Evolutionary conservation across 2,888 invertebrate species (phyloP), one percentile per base, ranked within the genome.

Genomic region (Tetheella fluctuosa): DNA sequence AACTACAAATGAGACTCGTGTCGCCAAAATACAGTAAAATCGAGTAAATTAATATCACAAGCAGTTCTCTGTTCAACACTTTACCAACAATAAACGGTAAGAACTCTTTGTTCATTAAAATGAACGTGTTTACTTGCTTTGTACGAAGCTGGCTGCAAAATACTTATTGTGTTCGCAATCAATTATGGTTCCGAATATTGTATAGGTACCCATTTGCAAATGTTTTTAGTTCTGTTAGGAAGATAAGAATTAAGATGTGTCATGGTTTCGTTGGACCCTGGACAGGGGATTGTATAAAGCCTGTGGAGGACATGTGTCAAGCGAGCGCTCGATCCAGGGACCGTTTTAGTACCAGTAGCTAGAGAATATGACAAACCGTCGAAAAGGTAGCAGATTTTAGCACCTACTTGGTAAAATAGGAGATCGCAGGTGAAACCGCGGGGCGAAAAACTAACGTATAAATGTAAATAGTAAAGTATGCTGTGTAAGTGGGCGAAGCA

Each of bases 221-320:
- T 7, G n/a, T 20, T 17, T 48, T 48, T 7, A 48, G 10, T 20
- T n/a, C 3, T 20, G 48, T 48, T 48, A 20, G n/a, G 37, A 54
- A 65, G 72, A 75, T 74, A 78, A 73, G 70, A 74, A 60, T 74
- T 73, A 66, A 79, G 37, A 77, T 76, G 68, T 76, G 74, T 70
- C 74, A 77, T 77, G 81, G 79, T 77, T 76, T 71, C 55, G 55
- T 55, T 37, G 37, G 73, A 73, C 68, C 70, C 69, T 70, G 75
- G 79, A 72, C 76, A 67, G 71, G 79, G 82, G 80, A 73, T 80
- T 76, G 74, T 71, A 69, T 74, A 82, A 88, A 85, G 84, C 87
- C 84, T 79, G 76, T 77, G 65, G 83, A 78, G 82, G 86, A 88
- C 87, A 88, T 83, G 82, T 88, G 88, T 84, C 88, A 86, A 69